These are phyloP conservation scores for Sphenopsis melanotis DNA, from an alignment of 2,797 vertebrate species.

Conservation along the genomic window DNA sequence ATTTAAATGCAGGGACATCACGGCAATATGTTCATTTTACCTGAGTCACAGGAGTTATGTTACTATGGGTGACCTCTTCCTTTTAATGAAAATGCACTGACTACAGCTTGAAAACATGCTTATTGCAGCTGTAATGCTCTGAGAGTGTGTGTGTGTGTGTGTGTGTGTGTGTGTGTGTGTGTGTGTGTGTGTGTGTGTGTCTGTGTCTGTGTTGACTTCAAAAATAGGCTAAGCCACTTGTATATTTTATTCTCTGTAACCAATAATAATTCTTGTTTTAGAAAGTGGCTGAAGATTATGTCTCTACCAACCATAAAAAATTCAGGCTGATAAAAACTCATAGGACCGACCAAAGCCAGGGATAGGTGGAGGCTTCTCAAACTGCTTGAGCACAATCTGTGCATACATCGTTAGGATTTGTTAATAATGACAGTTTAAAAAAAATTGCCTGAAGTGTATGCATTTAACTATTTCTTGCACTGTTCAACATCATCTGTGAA, in stretches of 20 bases:
- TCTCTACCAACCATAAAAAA: not conserved
- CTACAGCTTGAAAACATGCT: not conserved
- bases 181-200: rapidly evolving
- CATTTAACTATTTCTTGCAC: not conserved
- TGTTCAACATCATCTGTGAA: not conserved
- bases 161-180: no score
- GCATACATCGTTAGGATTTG: not conserved
- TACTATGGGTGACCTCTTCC: not conserved
- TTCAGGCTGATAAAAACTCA: not conserved
- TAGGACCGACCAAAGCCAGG: not conserved
- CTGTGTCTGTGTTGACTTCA: not conserved
- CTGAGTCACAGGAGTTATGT: not conserved
- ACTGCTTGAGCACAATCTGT: not conserved
- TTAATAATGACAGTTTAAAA: not conserved
- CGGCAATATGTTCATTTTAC: not conserved
- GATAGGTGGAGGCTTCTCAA: not conserved
- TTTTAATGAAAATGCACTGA: not conserved
- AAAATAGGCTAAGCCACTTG: not conserved
- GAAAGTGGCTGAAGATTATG: not conserved
- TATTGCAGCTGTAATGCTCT: not conserved
- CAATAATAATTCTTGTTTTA: not conserved
- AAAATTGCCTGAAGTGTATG: rapidly evolving
- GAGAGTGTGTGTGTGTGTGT: rapidly evolving
- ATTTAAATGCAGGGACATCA: not conserved
- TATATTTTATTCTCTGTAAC: not conserved